Base-by-base conservation (phyloP, 2,113 vertebrate species). In the Candoia aspera region DNA sequence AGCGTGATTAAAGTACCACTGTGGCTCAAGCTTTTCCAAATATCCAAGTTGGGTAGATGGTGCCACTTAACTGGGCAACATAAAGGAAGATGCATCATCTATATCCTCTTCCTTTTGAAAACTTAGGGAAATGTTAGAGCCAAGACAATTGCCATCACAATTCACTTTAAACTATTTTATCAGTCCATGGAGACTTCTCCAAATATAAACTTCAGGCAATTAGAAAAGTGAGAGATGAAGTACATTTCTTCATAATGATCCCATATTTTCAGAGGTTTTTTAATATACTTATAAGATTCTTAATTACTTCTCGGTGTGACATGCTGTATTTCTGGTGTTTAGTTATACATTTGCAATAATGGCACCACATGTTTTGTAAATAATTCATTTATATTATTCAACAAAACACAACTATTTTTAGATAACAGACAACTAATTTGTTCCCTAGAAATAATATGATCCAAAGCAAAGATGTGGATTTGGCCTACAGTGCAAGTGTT, bases 321-420 rank as follows among this genome's bases (percentile, higher is more conserved):
- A n/a, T 54, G 37, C 17, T 29, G 24, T 60, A 79, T 84, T 29
- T 8, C 33, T 53, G 12, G 53, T 6, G 37, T 58, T 90, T 54
- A 64, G 79, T 93, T 89, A 94, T 62, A 49, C 83, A 33, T 21
- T 54, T 2, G 84, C 37, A 53, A 84, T 90, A 93, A 46, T 86
- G 94, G 89, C 62, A 93, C 2, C 21, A 49, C 8, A 23, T 93
- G 90, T 59, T 26, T 58, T 17, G 8, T 73, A 83, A 85, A 92
- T 93, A 91, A 86, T 21, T 11, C 59, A 17, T 92, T 53, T 86
- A 88, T 79, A 42, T 90, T 5, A 89, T 59, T 85, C 91, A 58
- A 90, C 90, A 93, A 33, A 49, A 33, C 46, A 64, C 42, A 59
- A 46, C 10, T 13, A 54, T 33, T 29, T 91, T 57, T 54, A 92